Evolutionary conservation across 1,140 invertebrate genomes (phyloP).

Genomic region (Neocloeon triangulifer): DNA sequence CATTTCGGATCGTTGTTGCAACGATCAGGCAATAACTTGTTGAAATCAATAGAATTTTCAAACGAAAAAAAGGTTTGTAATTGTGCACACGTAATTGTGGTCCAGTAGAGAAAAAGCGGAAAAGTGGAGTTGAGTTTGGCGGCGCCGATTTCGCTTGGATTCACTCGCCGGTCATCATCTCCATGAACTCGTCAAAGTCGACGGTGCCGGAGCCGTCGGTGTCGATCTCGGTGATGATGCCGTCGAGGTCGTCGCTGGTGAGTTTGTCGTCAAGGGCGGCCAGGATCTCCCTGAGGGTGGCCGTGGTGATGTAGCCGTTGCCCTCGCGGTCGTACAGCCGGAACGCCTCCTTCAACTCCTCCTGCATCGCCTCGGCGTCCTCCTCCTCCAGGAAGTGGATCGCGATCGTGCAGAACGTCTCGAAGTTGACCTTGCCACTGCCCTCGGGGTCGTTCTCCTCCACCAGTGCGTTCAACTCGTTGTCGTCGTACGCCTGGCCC

Average conservation of each 20-base stretch:
- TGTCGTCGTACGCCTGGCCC: constrained; percentile 77
- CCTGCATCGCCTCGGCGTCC: constrained; percentile 78
- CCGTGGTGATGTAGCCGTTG: constrained; percentile 84
- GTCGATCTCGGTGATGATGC: constrained; percentile 84
- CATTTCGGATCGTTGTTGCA: too few species aligned
- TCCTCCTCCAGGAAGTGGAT: constrained; percentile 77
- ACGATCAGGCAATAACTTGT: too few species aligned
- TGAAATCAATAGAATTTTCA: too few species aligned
- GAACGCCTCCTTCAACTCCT: constrained; percentile 87
- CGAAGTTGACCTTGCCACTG: constrained; percentile 77
- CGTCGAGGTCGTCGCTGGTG: constrained; percentile 52
- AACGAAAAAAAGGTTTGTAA: too few species aligned
- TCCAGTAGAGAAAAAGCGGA: too few species aligned
- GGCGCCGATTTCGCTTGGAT: too few species aligned
- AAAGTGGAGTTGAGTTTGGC: too few species aligned
- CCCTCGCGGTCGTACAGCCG: constrained; percentile 42
- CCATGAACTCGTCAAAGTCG: constrained; percentile 50
- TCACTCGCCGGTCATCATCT: constrained; percentile 50
- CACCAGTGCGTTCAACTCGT: constrained; percentile 59
- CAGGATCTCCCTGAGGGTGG: constrained; percentile 72
- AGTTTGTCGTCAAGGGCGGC: constrained; percentile 77
- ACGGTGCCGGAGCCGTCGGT: constrained; percentile 83
- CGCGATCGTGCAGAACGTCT: constrained; percentile 76
- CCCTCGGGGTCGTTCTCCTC: constrained; percentile 64
- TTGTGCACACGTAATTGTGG: too few species aligned